Conservation (phyloP, 2,888 invertebrate genomes). For the Andrena dorsata region DNA sequence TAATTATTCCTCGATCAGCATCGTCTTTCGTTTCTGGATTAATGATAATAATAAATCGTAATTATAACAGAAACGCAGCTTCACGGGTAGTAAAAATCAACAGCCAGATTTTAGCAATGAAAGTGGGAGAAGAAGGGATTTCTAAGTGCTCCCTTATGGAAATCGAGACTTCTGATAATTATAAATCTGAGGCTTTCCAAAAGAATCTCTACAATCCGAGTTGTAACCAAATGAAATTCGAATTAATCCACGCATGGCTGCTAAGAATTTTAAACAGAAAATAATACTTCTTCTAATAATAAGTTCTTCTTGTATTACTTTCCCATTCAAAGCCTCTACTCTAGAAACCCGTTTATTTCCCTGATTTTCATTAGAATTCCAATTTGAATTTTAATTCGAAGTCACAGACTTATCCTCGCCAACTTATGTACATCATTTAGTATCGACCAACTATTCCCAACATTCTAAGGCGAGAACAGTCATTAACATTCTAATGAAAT, state of each 20-base stretch:
- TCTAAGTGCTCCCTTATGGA: too few relatives aligned
- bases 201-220: too few relatives aligned
- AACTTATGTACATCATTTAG: not conserved
- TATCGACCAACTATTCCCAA: not conserved
- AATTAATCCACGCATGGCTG: not conserved
- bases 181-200: too few relatives aligned
- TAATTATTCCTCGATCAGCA: constrained; percentile 19
- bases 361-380: not conserved
- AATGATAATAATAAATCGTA: too few relatives aligned
- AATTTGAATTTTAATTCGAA: not conserved
- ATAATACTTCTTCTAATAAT: too few relatives aligned
- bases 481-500: not conserved
- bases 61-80: too few relatives aligned
- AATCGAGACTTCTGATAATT: too few relatives aligned
- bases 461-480: not conserved
- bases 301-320: not conserved
- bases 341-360: not conserved
- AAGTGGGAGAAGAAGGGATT: too few relatives aligned
- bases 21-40: not conserved
- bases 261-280: not conserved
- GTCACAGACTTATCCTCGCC: not conserved
- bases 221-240: not conserved
- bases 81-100: too few relatives aligned
- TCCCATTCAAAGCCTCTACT: not conserved
- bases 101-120: too few relatives aligned